phyloP scores from a whole-genome alignment of 2,888 invertebrate species.

The Oxycera nigricornis region DNA sequence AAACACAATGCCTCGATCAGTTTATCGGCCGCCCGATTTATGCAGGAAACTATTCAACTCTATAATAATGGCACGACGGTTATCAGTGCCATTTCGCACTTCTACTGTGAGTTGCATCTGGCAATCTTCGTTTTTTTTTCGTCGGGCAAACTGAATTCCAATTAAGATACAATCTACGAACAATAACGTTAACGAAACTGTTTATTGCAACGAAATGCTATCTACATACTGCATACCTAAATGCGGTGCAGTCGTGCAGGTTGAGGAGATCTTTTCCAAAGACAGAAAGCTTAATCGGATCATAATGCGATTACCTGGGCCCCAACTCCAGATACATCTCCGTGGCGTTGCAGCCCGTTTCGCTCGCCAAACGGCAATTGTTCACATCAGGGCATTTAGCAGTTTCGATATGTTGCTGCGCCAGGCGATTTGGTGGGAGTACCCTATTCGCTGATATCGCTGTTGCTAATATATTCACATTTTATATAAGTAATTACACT shows the following conservation, averaged over 20 bases:
- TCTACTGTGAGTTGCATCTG: slow-evolving; percentile 33
- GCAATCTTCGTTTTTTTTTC: slow-evolving; percentile 10
- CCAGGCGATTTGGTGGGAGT: slow-evolving; percentile 42
- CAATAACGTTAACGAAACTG: slow-evolving; percentile 24
- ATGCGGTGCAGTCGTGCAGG: slow-evolving; percentile 38
- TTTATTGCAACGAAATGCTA: slow-evolving; percentile 30
- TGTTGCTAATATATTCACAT: slow-evolving; percentile 45
- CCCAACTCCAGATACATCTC: slow-evolving; percentile 23
- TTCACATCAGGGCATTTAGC: slow-evolving; percentile 37
- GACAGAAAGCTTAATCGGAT: slow-evolving; percentile 40
- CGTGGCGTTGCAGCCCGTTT: slow-evolving; percentile 16
- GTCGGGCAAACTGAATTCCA: slow-evolving; percentile 34
- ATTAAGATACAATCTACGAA: slow-evolving; percentile 38
- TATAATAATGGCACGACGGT: slow-evolving; percentile 8
- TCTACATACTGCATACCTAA: slow-evolving; percentile 32
- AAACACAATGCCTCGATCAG: slow-evolving; percentile 25
- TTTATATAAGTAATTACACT: slow-evolving; percentile 46
- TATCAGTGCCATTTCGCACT: slow-evolving; percentile 35
- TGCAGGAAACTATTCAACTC: slow-evolving; percentile 28
- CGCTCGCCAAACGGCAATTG: slow-evolving; percentile 40
- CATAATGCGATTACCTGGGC: slow-evolving; percentile 39
- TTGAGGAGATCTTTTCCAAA: slow-evolving; percentile 36
- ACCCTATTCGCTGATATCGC: slow-evolving; percentile 37
- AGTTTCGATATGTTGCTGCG: slow-evolving; percentile 3
- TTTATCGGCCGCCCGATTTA: slow-evolving; percentile 20